Conservation (phyloP, 92 coral and sea anemone genomes). For the Porites lobata region DNA sequence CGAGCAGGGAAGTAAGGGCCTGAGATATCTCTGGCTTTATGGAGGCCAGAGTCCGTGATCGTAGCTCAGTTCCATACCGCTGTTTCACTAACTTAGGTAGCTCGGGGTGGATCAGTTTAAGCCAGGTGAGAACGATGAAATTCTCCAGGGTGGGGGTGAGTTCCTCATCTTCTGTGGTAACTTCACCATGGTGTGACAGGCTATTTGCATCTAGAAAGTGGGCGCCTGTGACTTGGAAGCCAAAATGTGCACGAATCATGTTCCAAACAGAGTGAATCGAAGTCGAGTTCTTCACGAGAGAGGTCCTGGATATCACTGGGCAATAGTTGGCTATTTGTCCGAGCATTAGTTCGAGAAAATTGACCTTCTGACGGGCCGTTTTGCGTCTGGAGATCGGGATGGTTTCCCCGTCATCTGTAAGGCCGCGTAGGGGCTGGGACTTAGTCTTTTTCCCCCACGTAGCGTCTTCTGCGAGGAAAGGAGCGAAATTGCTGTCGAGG, state of each 20-base stretch:
- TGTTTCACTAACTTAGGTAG: no score
- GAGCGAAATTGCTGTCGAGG: no score
- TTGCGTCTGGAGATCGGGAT: not conserved
- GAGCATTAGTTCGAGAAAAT: slow-evolving; percentile 16
- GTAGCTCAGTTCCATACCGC: no score
- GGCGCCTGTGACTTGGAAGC: slow-evolving; percentile 68
- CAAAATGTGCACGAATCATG: slow-evolving; percentile 51
- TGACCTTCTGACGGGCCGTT: slow-evolving; percentile 26
- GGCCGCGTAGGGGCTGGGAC: slow-evolving; percentile 28
- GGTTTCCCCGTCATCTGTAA: slow-evolving; percentile 35
- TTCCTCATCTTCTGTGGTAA: no score
- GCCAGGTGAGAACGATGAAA: no score
- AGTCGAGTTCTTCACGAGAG: slow-evolving; percentile 41
- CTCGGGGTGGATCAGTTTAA: no score
- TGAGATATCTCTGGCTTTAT: not conserved
- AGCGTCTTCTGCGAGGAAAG: not conserved
- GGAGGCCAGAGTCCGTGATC: no score
- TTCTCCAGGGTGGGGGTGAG: no score
- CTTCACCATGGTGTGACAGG: no score
- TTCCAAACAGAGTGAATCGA: slow-evolving; percentile 41
- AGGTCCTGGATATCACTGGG: slow-evolving; percentile 34
- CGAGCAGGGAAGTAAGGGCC: not conserved
- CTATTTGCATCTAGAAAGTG: slow-evolving; percentile 29
- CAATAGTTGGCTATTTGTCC: slow-evolving; percentile 57
- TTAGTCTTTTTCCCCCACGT: slow-evolving; percentile 37